Evolutionary conservation across 92 coral and sea anemone genomes (phyloP), one percentile per base, ranked within the genome.

Genomic region (Umimayanthus kanabou): DNA sequence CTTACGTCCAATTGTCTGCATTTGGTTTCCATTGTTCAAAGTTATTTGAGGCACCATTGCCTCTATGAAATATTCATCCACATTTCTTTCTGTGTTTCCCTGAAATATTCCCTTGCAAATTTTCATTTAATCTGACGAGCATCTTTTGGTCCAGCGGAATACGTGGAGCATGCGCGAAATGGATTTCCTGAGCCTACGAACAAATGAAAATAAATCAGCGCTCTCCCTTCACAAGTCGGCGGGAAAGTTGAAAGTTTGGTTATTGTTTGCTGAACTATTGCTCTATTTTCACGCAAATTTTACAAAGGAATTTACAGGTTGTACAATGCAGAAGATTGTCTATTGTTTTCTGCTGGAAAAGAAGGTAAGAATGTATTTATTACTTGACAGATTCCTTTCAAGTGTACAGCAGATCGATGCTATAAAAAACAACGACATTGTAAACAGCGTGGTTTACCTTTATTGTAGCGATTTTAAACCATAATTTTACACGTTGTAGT

Each of bases 1-100:
- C 98, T 90, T 88, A 95, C 98, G 88, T 13, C 98, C 98, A 65
- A 93, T 83, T 72, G 76, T 81, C 80, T 94, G 98, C 89, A 95
- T 93, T 25, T 64, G 87, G 49, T 77, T 81, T 37, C 96, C 96
- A 83, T 91, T 88, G 88, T 90, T 94, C 71, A 94, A 61, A 47
- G 89, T 75, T 23, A 84, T 65, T 20, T 74, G 66, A 9, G 87
- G 81, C 14, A 72, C 50, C 93, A 91, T 91, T 49, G 61, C 66
- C 69, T 79, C 47, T 57, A 79, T 55, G 67, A 26, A 2, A 28
- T 25, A 79, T 53, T 53, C 45, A 75, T 75, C 10, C 47, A 49
- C 39, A 49, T 28, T 79, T 3, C 18, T 79, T 10, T 49, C 43
- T 47, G 22, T 11, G 22, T 29, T n/a, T 78, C 22, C 37, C 47